Evolutionary conservation across 2,888 invertebrate species (phyloP).

Genomic region (Spodoptera littoralis): DNA sequence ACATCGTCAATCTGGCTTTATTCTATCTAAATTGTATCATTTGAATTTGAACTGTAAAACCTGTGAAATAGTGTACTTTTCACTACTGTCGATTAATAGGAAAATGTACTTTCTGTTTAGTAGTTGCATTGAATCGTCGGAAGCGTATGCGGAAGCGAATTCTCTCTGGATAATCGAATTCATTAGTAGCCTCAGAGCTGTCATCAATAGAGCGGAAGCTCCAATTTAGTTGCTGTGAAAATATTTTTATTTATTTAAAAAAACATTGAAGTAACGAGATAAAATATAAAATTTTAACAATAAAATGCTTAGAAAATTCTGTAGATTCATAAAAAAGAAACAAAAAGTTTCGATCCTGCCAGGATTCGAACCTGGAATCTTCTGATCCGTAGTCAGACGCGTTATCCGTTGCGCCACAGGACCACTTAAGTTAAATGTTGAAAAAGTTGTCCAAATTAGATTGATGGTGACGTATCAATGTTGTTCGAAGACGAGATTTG

Average conservation of each 20-base stretch:
- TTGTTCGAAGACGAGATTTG: slow-evolving; percentile 4
- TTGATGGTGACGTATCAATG: background rate
- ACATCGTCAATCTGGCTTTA: slow-evolving; percentile 47
- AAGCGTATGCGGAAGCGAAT: slow-evolving; percentile 70
- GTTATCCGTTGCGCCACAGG: slow-evolving; percentile 91
- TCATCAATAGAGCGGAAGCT: slow-evolving; percentile 68
- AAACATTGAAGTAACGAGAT: background rate
- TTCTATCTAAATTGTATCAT: slow-evolving; percentile 39
- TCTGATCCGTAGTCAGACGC: slow-evolving; percentile 92
- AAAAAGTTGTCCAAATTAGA: slow-evolving; percentile 16
- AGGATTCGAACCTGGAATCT: slow-evolving; percentile 92
- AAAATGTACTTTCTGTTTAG: slow-evolving; percentile 38
- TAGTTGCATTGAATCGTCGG: slow-evolving; percentile 63
- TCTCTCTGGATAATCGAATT: slow-evolving; percentile 81
- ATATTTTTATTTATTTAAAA: background rate
- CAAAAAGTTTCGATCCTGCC: slow-evolving; percentile 78
- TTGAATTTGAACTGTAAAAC: slow-evolving; percentile 48
- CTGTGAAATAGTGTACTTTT: slow-evolving; percentile 34
- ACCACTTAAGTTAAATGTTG: rapidly evolving
- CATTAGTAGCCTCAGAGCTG: slow-evolving; percentile 80
- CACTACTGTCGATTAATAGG: slow-evolving; percentile 8
- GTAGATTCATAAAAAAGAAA: background rate
- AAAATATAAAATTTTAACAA: background rate
- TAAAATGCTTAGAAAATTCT: background rate
- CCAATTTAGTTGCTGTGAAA: slow-evolving; percentile 17